Percentiles rank a stretch among this genome's conserved stretches.
These are phyloP conservation scores for Desoria tigrina DNA, from an alignment of 2,888 invertebrate species.

Conservation along the genomic window DNA sequence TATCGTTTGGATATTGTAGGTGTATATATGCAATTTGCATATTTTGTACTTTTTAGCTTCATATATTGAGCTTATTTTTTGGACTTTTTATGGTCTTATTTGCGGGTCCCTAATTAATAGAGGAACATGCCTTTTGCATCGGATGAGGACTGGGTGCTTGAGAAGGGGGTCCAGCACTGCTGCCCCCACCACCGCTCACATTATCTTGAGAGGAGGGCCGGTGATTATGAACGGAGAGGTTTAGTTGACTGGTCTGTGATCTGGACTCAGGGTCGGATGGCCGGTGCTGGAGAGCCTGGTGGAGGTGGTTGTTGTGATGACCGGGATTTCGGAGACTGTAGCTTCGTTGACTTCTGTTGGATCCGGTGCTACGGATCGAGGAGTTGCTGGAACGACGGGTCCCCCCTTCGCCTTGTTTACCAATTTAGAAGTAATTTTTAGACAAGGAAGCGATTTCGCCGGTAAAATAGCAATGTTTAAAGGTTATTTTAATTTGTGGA, in stretches of 20 bases:
- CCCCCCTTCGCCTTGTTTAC: constrained; percentile 32
- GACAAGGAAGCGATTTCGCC: background rate
- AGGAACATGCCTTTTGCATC: constrained; percentile 16
- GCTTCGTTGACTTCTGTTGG: constrained; percentile 48
- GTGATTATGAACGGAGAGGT: constrained; percentile 7
- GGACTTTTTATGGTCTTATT: too few species aligned
- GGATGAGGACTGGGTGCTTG: constrained; percentile 28
- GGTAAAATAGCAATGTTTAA: too few species aligned
- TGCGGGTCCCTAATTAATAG: too few species aligned
- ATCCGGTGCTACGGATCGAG: constrained; percentile 47
- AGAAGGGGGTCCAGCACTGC: constrained; percentile 29
- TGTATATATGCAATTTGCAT: too few species aligned
- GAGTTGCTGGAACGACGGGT: constrained; percentile 50
- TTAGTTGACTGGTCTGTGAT: constrained; percentile 35
- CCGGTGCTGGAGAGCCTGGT: constrained; percentile 46
- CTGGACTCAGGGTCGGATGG: constrained; percentile 48
- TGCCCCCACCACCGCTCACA: constrained; percentile 12
- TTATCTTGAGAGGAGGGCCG: constrained; percentile 2
- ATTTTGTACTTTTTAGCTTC: too few species aligned
- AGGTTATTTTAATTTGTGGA: too few species aligned
- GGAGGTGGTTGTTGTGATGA: constrained; percentile 39
- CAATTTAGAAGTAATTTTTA: background rate
- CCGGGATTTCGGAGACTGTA: constrained; percentile 46
- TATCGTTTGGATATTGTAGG: too few species aligned
- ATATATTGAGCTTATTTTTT: too few species aligned